Evolutionary conservation across 2,888 invertebrate genomes (phyloP).

Genomic region (Sinhomidia bicolor): DNA sequence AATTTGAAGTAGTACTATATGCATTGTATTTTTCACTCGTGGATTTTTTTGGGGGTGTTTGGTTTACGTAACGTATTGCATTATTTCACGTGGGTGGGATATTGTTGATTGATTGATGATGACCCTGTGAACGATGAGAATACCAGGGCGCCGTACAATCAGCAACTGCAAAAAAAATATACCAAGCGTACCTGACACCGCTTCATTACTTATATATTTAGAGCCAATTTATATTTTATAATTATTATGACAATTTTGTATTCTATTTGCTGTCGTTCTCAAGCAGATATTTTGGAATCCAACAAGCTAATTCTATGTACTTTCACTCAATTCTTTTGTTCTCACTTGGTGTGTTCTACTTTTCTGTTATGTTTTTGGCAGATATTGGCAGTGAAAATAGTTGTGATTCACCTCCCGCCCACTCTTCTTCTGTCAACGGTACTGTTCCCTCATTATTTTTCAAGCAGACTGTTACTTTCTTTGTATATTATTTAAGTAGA

Average conservation of each 20-base stretch:
- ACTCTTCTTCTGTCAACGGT: constrained; percentile 79
- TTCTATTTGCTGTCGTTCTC: background rate
- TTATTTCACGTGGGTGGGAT: too few relatives aligned
- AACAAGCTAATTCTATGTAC: background rate
- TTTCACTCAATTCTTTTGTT: constrained; percentile 31
- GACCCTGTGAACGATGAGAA: background rate
- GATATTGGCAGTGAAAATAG: constrained; percentile 80
- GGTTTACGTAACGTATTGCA: too few relatives aligned
- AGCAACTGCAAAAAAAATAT: background rate
- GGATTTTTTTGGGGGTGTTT: too few relatives aligned
- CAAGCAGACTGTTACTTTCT: constrained; percentile 30
- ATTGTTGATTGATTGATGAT: too few relatives aligned
- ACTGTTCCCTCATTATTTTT: constrained; percentile 68
- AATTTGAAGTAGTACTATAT: too few relatives aligned
- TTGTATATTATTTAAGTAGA: constrained; percentile 20
- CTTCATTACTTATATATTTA: background rate
- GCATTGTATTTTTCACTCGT: too few relatives aligned
- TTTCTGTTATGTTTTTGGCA: constrained; percentile 75
- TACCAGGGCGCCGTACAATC: background rate
- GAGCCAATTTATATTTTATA: background rate
- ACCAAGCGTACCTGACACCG: background rate
- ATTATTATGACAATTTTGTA: background rate
- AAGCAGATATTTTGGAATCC: background rate
- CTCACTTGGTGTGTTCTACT: constrained; percentile 57
- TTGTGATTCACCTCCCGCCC: constrained; percentile 78